phyloP scores from a whole-genome alignment of 2,797 vertebrate genomes.

The Sphenopsis melanotis region DNA sequence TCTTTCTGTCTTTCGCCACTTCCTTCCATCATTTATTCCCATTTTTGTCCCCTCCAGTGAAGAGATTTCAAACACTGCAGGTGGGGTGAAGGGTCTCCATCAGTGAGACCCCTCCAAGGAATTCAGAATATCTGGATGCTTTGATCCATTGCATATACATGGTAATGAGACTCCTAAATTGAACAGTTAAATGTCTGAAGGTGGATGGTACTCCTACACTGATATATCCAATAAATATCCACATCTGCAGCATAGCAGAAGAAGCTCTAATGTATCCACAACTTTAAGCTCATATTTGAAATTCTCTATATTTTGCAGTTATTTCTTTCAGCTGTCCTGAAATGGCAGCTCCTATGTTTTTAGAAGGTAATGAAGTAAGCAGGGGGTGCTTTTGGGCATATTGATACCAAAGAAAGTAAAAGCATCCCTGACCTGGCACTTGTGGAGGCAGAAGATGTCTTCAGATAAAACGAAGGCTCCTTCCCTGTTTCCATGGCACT shows the following conservation, averaged over 20 bases:
- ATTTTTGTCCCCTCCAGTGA: neutral
- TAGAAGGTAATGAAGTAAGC: neutral
- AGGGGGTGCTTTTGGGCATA: neutral
- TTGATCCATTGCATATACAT: neutral
- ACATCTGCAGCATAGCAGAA: neutral
- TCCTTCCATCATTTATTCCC: neutral
- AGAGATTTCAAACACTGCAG: neutral
- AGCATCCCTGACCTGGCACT: neutral
- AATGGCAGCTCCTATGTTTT: neutral
- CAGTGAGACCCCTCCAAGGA: neutral
- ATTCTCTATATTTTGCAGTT: neutral
- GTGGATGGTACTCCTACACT: neutral
- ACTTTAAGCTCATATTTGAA: neutral
- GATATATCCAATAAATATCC: neutral
- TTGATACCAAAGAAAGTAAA: neutral
- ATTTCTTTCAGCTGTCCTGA: neutral
- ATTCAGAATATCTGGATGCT: neutral
- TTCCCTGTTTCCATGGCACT: neutral
- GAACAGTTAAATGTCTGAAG: neutral
- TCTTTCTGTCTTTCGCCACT: no score
- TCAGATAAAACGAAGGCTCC: neutral
- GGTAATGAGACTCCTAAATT: neutral
- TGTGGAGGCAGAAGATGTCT: rapidly evolving
- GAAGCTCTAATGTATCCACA: neutral
- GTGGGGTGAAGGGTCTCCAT: neutral